Conservation (phyloP, 53 echinoderm and acorn worm genomes). For the Paelopatides confundens region DNA sequence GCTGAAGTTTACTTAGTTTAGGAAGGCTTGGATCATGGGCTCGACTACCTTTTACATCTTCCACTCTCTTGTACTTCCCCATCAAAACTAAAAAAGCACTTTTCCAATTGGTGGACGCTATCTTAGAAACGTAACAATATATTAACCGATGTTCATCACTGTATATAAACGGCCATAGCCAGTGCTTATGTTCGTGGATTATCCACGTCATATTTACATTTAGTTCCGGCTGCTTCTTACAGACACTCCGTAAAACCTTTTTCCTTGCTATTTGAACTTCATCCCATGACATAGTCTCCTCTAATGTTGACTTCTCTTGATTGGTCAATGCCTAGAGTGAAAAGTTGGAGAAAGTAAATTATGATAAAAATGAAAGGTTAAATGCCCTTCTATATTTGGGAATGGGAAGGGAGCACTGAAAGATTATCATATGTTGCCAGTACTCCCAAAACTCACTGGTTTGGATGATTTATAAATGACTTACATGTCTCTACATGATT, state of each 20-base stretch:
- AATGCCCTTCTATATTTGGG: too few relatives aligned
- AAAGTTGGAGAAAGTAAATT: too few relatives aligned
- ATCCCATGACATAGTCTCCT: slow-evolving; percentile 30
- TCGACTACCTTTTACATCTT: slow-evolving; percentile 67
- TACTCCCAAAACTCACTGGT: too few relatives aligned
- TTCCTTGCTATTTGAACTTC: slow-evolving; percentile 24
- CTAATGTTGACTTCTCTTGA: slow-evolving; percentile 17
- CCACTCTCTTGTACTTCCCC: slow-evolving; percentile 76
- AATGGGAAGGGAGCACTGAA: too few relatives aligned
- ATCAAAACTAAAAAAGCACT: slow-evolving; percentile 78
- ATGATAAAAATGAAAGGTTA: too few relatives aligned
- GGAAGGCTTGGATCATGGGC: slow-evolving; percentile 74
- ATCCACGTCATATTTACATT: slow-evolving; percentile 57
- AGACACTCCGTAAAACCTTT: slow-evolving; percentile 23
- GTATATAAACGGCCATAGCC: slow-evolving; percentile 80
- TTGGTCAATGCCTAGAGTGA: slow-evolving; percentile 9
- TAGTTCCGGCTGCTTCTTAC: slow-evolving; percentile 31
- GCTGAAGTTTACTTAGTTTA: too few relatives aligned
- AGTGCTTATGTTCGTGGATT: slow-evolving; percentile 55
- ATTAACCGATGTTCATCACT: slow-evolving; percentile 70
- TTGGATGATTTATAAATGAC: too few relatives aligned
- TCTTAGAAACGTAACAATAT: slow-evolving; percentile 79
- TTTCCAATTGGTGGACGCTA: slow-evolving; percentile 87
- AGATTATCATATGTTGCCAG: too few relatives aligned
- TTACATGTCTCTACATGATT: too few relatives aligned